These are phyloP conservation scores for Sciurus vulgaris DNA, from an alignment of 2,797 vertebrate species.

Conservation along the genomic window DNA sequence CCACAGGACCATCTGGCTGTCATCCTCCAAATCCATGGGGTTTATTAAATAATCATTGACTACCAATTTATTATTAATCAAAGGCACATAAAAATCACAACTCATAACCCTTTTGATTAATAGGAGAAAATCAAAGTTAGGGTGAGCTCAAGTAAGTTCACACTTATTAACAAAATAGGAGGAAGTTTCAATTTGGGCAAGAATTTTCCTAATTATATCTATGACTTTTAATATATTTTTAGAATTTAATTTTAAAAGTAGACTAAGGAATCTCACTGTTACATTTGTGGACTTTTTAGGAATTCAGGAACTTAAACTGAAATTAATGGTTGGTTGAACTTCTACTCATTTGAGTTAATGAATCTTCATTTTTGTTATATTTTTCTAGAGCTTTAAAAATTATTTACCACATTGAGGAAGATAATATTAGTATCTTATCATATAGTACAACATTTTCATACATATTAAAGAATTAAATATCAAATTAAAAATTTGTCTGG, in stretches of 20 bases:
- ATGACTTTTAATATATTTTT: not conserved
- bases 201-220: not conserved
- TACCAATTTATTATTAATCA: conserved; percentile 75
- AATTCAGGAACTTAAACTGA: not conserved
- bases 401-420: no score
- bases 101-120: conserved; percentile 26
- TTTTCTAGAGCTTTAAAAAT: no score
- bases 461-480: no score
- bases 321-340: not conserved
- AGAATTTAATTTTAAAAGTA: not conserved
- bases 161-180: not conserved
- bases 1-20: conserved; percentile 63
- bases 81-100: conserved; percentile 40
- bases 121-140: not conserved
- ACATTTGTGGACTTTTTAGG: not conserved
- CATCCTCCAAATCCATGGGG: not conserved
- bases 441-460: no score
- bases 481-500: no score
- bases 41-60: conserved; percentile 76
- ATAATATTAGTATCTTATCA: no score
- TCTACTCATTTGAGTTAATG: conserved; percentile 6
- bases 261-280: not conserved
- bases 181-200: not conserved
- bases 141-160: not conserved
- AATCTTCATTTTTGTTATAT: conserved; percentile 16